phyloP scores from a whole-genome alignment of 1,140 invertebrate species.

The Mylabris phalerata region DNA sequence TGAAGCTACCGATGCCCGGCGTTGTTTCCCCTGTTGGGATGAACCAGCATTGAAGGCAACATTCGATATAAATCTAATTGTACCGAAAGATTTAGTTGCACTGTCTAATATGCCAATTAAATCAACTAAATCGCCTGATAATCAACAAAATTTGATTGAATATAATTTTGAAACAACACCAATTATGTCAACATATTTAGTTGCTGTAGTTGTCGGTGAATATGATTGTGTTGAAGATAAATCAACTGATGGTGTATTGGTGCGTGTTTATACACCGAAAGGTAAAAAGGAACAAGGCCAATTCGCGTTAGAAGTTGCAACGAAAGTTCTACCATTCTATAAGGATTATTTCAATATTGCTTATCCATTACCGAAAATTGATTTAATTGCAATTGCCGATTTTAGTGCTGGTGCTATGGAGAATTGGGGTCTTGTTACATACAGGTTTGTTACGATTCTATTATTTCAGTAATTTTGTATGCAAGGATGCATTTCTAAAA shows the following conservation, averaged over 20 bases:
- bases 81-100: conserved; percentile 69
- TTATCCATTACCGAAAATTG: conserved; percentile 93
- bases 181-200: conserved; percentile 94
- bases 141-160: conserved; percentile 47
- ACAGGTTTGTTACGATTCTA: conserved; percentile 35
- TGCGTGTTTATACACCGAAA: conserved; percentile 87
- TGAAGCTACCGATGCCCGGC: conserved; percentile 84
- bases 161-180: conserved; percentile 81
- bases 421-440: conserved; percentile 88
- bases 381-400: conserved; percentile 91
- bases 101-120: conserved; percentile 91
- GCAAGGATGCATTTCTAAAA: no score
- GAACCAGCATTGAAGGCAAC: conserved; percentile 93
- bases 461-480: no score
- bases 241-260: conserved; percentile 71
- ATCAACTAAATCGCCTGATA: not conserved
- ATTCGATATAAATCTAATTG: conserved; percentile 82
- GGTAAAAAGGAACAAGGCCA: conserved; percentile 87
- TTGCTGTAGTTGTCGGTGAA: conserved; percentile 89
- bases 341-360: conserved; percentile 91
- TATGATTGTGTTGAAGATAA: conserved; percentile 86
- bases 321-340: conserved; percentile 84
- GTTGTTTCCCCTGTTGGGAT: conserved; percentile 97
- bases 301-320: conserved; percentile 84
- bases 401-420: conserved; percentile 93